These are phyloP conservation scores for Anoplolepis gracilipes DNA, from an alignment of 1,140 invertebrate genomes.

Conservation along the genomic window DNA sequence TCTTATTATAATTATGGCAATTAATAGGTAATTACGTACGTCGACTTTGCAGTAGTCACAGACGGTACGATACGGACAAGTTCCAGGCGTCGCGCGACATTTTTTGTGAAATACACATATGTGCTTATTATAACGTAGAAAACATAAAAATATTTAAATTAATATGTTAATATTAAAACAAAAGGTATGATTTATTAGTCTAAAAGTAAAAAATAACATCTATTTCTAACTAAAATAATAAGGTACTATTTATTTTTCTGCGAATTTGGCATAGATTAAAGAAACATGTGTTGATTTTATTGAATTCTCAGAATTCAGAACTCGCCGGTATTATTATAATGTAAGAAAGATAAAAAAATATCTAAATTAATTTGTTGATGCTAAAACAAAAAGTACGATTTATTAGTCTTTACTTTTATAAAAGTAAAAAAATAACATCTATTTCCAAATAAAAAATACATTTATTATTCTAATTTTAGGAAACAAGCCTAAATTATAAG, in stretches of 20 bases:
- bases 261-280: too few relatives aligned
- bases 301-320: too few relatives aligned
- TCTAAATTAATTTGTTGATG: background rate
- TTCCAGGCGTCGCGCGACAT: background rate
- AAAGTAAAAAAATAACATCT: background rate
- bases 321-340: too few relatives aligned
- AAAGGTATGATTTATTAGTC: background rate
- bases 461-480: background rate
- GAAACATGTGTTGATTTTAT: too few relatives aligned
- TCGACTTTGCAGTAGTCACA: conserved; percentile 10
- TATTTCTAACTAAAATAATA: too few relatives aligned
- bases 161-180: background rate
- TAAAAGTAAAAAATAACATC: too few relatives aligned
- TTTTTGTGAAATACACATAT: background rate
- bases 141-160: background rate
- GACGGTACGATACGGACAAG: background rate
- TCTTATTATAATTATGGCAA: background rate
- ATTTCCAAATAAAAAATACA: background rate
- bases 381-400: background rate
- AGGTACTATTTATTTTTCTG: too few relatives aligned
- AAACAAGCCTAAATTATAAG: background rate
- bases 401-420: too few relatives aligned
- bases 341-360: too few relatives aligned
- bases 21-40: conserved; percentile 5
- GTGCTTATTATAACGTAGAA: too few relatives aligned